A percentile compares a stretch with the other conserved stretches of the same genome.
Evolutionary conservation across 2,113 vertebrate species (phyloP).

Genomic region (Dolichallabes microphthalmus): DNA sequence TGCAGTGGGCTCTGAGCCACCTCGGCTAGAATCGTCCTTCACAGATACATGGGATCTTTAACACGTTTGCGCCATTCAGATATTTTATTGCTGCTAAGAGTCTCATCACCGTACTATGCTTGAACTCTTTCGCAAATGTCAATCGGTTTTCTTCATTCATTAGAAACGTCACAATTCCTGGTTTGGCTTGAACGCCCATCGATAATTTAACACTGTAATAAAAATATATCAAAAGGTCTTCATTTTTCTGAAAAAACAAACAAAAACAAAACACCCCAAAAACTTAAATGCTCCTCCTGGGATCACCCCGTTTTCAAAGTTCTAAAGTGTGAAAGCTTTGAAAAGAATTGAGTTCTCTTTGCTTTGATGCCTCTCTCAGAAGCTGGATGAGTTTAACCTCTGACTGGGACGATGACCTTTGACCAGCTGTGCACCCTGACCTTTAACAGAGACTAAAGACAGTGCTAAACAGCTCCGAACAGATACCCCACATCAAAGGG

Average conservation of each 20-base stretch:
- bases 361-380: slow-evolving; percentile 22
- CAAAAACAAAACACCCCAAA: not conserved
- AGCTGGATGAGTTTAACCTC: slow-evolving; percentile 38
- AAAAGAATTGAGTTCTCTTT: not conserved
- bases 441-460: slow-evolving; percentile 6
- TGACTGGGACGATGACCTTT: slow-evolving; percentile 8
- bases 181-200: no score
- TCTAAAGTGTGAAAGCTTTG: not conserved
- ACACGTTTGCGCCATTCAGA: no score
- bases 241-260: not conserved
- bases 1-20: no score
- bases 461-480: not conserved
- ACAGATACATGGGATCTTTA: no score
- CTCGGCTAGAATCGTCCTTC: no score
- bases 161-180: no score
- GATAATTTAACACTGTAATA: not conserved
- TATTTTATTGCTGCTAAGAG: no score
- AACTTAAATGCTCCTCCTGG: no score
- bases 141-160: no score
- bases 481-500: slow-evolving; percentile 3
- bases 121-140: no score
- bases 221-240: not conserved
- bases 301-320: no score
- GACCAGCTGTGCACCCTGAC: not conserved
- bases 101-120: no score